phyloP scores from a whole-genome alignment of 2,888 invertebrate genomes.

The Teleogryllus oceanicus region DNA sequence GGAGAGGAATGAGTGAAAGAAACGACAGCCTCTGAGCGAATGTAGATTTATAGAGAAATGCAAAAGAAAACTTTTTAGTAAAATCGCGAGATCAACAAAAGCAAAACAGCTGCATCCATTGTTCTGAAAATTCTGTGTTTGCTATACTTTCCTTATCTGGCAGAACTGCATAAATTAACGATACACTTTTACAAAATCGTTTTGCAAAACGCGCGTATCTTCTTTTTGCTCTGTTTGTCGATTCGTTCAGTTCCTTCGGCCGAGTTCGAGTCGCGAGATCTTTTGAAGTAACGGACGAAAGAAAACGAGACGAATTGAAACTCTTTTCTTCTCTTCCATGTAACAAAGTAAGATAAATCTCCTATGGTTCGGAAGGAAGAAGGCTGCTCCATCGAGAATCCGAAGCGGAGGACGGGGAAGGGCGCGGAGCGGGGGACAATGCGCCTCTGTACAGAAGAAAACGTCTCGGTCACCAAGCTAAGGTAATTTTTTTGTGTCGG shows the following conservation, averaged over 20 bases:
- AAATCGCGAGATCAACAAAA: slow-evolving; percentile 5
- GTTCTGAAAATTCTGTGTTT: slow-evolving; percentile 6
- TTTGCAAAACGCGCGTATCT: neutral
- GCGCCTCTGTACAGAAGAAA: slow-evolving; percentile 9
- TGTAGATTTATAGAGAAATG: slow-evolving; percentile 11
- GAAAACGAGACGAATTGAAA: slow-evolving; percentile 10
- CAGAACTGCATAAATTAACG: slow-evolving; percentile 18
- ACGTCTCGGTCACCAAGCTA: slow-evolving; percentile 6
- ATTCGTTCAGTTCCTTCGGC: neutral
- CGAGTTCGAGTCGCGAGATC: neutral
- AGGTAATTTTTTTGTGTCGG: neutral
- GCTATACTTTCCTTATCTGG: slow-evolving; percentile 18
- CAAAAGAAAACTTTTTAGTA: neutral
- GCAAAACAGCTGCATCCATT: neutral
- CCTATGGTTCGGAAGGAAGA: slow-evolving; percentile 7
- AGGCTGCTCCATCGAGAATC: neutral
- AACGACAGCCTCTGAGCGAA: neutral
- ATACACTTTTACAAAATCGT: neutral
- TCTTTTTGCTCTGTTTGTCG: no score
- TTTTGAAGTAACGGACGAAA: slow-evolving; percentile 4
- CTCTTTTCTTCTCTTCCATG: slow-evolving; percentile 18
- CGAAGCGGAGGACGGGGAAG: no score
- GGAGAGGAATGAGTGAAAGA: slow-evolving; percentile 8
- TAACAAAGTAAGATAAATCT: slow-evolving; percentile 18
- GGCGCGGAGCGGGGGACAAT: neutral